Evolutionary conservation across 2,888 invertebrate genomes (phyloP), one percentile per base, ranked within the genome.

Genomic region (Melanostoma scalare): DNA sequence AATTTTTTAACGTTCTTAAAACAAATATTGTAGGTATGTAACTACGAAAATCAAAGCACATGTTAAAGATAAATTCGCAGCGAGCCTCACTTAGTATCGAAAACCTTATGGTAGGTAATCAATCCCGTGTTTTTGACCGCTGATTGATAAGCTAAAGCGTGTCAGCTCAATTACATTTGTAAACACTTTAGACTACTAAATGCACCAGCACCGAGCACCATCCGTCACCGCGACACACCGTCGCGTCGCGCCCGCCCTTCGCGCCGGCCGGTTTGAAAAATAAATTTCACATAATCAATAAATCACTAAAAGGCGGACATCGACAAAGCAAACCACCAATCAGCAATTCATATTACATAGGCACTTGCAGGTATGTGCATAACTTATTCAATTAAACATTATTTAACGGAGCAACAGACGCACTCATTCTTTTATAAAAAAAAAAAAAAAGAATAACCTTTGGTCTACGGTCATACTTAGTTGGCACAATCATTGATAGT

Each of bases 401-500:
- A 36, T 38, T 38, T 46, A 44, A 73, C 8, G 48, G 46, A 53
- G 10, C 38, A 73, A 46, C 20, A 38, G 2, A 48, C 55, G 33
- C 50, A 48, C 36, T 58, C 8, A 53, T 36, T 74, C 6, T 10
- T 40, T 58, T 44, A 67, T 46, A 52, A 48, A 40, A 31, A 10
- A 46, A 4, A 4, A 6, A 30, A 38, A 44, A 1, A 20, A 20
- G 20, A 20, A 20, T 20, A 20, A 20, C 20, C 20, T 35, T 53
- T 36, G 33, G 42, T 68, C 40, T 65, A 46, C 3, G 58, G 4
- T 38, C 58, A 50, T 40, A 50, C 58, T 65, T 35, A 8, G 52
- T 78, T 71, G 52, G 65, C 71, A 52, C 56, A 60, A 33, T 65
- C 60, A 38, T 63, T 56, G 33, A 78, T 61, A 78, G 46, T 20